Conservation (phyloP, 1,140 invertebrate genomes). For the Apis cerana region DNA sequence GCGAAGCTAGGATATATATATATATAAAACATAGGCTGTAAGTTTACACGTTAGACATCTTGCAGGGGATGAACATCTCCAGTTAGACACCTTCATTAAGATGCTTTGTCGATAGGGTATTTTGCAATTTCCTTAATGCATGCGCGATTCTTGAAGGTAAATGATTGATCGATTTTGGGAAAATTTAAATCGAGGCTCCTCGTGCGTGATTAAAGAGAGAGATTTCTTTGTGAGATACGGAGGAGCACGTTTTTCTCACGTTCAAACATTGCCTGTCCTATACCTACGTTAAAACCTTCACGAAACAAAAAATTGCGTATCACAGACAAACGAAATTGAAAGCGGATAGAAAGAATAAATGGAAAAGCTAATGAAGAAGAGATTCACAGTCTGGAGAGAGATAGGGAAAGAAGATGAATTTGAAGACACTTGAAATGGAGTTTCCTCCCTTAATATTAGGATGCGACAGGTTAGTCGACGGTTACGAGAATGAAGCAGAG, state of each 20-base stretch:
- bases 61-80: slow-evolving; percentile 34
- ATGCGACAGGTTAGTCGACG: slow-evolving; percentile 63
- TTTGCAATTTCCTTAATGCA: background rate
- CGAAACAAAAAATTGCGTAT: too few species aligned
- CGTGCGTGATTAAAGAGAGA: background rate
- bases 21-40: slow-evolving; percentile 64
- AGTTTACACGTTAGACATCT: slow-evolving; percentile 68
- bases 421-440: slow-evolving; percentile 43
- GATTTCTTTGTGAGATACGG: too few species aligned
- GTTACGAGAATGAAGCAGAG: slow-evolving; percentile 33
- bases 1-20: slow-evolving; percentile 55
- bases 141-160: background rate
- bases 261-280: too few species aligned
- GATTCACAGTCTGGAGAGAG: too few species aligned
- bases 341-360: background rate
- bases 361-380: background rate
- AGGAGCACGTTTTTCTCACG: too few species aligned
- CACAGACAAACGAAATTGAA: background rate
- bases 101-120: slow-evolving; percentile 8
- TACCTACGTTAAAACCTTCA: too few species aligned
- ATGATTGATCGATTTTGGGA: background rate
- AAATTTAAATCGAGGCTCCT: background rate
- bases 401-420: background rate
- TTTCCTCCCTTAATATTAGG: slow-evolving; percentile 61
- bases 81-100: slow-evolving; percentile 60